A percentile compares a stretch with the other conserved stretches of the same genome.
Evolutionary conservation across 1,140 invertebrate species (phyloP).

Genomic region (Lethrus apterus): DNA sequence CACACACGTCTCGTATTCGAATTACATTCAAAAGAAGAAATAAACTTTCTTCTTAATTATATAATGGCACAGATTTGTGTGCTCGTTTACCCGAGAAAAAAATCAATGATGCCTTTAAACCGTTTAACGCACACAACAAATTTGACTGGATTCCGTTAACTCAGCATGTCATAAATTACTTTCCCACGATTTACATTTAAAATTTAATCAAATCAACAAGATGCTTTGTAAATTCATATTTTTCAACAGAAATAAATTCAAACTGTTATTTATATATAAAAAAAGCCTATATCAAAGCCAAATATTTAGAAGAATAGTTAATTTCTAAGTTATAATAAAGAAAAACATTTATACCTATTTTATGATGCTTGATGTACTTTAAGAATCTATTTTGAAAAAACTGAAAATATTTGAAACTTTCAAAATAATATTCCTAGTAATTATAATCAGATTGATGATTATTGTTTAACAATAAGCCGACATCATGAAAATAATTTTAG

Average conservation of each 20-base stretch:
- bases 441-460: too few species aligned
- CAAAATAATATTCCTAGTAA: too few species aligned
- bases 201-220: neutral
- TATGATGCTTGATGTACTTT: neutral
- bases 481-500: too few species aligned
- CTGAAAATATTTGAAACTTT: too few species aligned
- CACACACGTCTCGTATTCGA: conserved; percentile 8
- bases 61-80: neutral
- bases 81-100: neutral
- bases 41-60: neutral
- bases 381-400: conserved; percentile 3
- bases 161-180: conserved; percentile 1
- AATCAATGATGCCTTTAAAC: neutral
- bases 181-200: neutral
- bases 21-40: neutral
- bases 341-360: neutral
- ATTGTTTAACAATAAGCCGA: too few species aligned
- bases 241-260: too few species aligned
- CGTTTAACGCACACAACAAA: neutral
- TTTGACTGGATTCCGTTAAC: neutral
- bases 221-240: too few species aligned
- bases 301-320: too few species aligned
- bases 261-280: too few species aligned
- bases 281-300: too few species aligned
- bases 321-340: too few species aligned